A percentile compares a stretch with the other conserved stretches of the same genome.
Conservation (phyloP, 1,140 invertebrate species). For the Plodia interpunctella region DNA sequence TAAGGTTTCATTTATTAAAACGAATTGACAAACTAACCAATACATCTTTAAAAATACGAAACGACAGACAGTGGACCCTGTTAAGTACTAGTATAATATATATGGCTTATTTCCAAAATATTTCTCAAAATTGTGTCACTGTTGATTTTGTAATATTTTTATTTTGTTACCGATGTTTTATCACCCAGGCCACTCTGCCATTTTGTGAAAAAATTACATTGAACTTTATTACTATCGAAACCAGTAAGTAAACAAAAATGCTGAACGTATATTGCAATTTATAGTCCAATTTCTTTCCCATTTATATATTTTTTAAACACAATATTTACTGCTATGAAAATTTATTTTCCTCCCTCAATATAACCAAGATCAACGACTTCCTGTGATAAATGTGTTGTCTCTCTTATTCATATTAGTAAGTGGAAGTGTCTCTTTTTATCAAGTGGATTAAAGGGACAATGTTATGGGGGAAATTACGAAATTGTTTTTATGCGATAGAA, state of each 20-base stretch:
- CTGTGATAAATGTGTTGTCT: not conserved
- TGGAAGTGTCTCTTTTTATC: no score
- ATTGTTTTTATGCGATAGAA: no score
- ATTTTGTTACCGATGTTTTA: not conserved
- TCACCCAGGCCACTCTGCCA: not conserved
- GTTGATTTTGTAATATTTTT: not conserved
- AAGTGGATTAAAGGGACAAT: no score
- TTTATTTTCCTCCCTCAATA: not conserved
- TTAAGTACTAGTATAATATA: no score
- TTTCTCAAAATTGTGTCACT: no score
- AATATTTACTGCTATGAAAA: not conserved
- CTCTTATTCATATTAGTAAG: no score
- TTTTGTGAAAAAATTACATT: not conserved
- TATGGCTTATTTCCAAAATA: no score
- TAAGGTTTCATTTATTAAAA: no score
- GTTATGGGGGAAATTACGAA: no score
- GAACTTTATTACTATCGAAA: not conserved
- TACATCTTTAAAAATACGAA: no score
- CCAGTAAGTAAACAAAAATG: not conserved
- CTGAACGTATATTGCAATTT: not conserved
- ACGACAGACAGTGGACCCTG: no score
- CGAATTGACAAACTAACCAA: no score
- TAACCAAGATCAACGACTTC: not conserved
- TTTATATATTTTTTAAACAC: not conserved
- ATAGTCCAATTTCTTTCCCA: not conserved